These are phyloP conservation scores for Tetrapedia diversipes DNA, from an alignment of 2,888 invertebrate genomes.

Conservation along the genomic window DNA sequence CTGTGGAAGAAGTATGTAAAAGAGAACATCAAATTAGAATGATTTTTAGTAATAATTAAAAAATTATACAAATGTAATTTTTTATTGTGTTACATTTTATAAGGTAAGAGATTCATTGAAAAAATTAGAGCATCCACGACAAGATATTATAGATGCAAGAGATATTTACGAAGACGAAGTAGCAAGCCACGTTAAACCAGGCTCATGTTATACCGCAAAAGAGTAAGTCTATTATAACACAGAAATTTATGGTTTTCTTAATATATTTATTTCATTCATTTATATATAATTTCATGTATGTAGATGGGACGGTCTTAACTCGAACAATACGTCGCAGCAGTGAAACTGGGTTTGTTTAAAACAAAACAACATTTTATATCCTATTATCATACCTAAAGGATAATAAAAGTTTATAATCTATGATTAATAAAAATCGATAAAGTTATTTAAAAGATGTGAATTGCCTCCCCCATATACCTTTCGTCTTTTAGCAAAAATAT, in stretches of 20 bases:
- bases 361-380: background rate
- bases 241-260: background rate
- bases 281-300: background rate
- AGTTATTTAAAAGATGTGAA: no score
- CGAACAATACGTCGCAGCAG: background rate
- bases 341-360: background rate
- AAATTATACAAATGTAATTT: background rate
- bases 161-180: constrained; percentile 71
- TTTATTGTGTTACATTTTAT: constrained; percentile 1
- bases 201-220: constrained; percentile 73
- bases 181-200: constrained; percentile 62
- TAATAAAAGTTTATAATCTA: no score
- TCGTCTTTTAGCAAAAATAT: background rate
- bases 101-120: constrained; percentile 72
- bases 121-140: constrained; percentile 60
- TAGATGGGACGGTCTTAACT: constrained; percentile 58
- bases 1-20: constrained; percentile 76
- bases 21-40: background rate
- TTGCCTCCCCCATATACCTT: no score
- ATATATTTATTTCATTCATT: background rate
- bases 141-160: constrained; percentile 68
- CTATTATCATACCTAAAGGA: no score
- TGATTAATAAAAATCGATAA: background rate
- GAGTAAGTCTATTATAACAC: constrained; percentile 71
- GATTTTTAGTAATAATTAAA: background rate